Conservation (phyloP, 2,797 vertebrate species). For the Peromyscus attwateri region DNA sequence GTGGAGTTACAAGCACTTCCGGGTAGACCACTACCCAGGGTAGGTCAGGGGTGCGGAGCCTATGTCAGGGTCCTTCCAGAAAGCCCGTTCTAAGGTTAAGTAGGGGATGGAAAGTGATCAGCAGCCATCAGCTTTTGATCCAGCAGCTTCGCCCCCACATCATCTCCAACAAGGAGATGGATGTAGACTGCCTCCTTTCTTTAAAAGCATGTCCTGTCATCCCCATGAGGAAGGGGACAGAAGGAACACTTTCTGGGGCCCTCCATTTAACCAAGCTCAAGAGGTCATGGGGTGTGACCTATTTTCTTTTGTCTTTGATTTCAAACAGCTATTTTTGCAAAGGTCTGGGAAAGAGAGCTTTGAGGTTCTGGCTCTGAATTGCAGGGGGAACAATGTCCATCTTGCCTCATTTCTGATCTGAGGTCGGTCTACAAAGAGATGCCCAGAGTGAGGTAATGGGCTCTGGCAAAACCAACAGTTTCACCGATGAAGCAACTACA, state of each 20-base stretch:
- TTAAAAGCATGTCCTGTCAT: constrained; percentile 63
- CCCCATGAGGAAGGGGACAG: constrained; percentile 51
- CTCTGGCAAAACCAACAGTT: constrained; percentile 83
- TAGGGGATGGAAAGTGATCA: neutral
- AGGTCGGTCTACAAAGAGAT: constrained; percentile 81
- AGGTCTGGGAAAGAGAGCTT: constrained; percentile 53
- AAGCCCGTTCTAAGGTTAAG: neutral
- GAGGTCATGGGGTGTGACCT: constrained; percentile 38
- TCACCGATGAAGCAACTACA: constrained; percentile 82
- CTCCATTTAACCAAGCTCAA: constrained; percentile 36
- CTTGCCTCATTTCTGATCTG: constrained; percentile 79
- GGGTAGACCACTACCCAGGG: neutral
- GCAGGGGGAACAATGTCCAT: constrained; percentile 74
- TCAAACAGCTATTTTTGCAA: constrained; percentile 79
- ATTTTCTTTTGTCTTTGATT: constrained; percentile 58
- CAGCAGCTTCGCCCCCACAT: neutral
- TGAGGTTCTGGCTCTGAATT: constrained; percentile 75
- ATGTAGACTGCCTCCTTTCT: constrained; percentile 37
- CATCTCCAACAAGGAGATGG: constrained; percentile 4
- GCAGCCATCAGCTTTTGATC: constrained; percentile 1
- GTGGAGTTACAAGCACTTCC: neutral
- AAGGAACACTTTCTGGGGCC: constrained; percentile 27
- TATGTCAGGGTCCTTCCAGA: neutral
- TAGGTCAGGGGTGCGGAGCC: neutral
- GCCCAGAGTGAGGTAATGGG: constrained; percentile 79